Evolutionary conservation across 2,113 vertebrate genomes (phyloP), one percentile per base, ranked within the genome.

Genomic region (Solea senegalensis): DNA sequence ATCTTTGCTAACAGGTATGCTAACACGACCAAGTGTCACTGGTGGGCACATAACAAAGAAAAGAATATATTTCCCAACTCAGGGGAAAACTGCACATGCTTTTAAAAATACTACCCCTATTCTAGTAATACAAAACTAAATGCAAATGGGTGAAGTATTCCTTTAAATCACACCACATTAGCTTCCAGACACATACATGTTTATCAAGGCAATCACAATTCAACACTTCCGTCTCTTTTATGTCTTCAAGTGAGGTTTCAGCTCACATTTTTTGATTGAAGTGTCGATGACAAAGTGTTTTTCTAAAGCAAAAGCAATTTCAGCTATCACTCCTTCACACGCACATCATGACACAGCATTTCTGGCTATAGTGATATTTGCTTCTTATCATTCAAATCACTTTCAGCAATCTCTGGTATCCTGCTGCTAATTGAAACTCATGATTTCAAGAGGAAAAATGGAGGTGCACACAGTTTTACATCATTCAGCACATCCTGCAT

Each of bases 401-500:
- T 65, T 62, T 34, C 16, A 64, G 59, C 76, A 54, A 41, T 81
- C 50, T 69, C 34, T 34, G 8, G 44, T 34, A 44, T 44, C 27
- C 10, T 28, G 1, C 51, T 56, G 59, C 69, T 86, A 79, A 82
- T 74, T 82, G 53, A 84, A 86, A 80, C 64, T 10, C 57, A 43
- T n/a, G 43, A 72, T 75, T 69, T 76, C 49, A 78, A 70, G 49
- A 60, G 53, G n/a, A 46, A 55, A 65, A 48, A 52, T 44, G 21
- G 9, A 62, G 46, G 45, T 62, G 53, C 59, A 27, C 52, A 48
- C 50, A 43, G 58, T 80, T 61, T 66, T 63, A 67, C 57, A 81
- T 83, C 82, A 67, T 85, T 78, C 52, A 80, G 45, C 40, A 57
- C 69, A 74, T 76, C 81, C 61, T 49, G 41, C 28, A 76, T 71